These are phyloP conservation scores for Dione vanillae DNA, from an alignment of 2,888 invertebrate species.

Conservation along the genomic window DNA sequence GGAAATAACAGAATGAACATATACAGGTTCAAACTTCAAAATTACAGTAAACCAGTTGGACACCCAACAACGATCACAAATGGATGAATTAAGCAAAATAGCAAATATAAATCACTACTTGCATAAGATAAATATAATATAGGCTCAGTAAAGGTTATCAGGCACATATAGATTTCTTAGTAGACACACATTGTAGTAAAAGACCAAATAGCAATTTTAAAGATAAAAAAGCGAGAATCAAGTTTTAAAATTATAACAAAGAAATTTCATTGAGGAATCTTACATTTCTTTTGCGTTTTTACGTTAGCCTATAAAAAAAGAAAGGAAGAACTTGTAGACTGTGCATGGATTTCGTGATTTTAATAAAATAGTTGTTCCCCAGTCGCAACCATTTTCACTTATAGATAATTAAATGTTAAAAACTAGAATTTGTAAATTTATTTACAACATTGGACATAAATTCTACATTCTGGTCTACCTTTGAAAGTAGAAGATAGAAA, in stretches of 20 bases:
- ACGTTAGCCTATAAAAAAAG: not conserved
- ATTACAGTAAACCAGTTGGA: not conserved
- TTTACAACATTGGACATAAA: too few species aligned
- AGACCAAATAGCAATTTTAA: constrained; percentile 46
- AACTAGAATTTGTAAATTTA: too few species aligned
- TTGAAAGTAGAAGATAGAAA: too few species aligned
- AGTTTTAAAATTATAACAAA: constrained; percentile 44
- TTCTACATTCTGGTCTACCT: too few species aligned
- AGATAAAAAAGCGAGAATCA: constrained; percentile 41
- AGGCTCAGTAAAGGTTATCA: constrained; percentile 39
- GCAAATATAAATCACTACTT: constrained; percentile 38
- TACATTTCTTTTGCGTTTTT: constrained; percentile 49
- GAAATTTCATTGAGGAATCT: constrained; percentile 48
- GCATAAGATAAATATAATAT: constrained; percentile 33
- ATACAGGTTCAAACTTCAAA: constrained; percentile 26
- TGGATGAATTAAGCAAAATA: constrained; percentile 31
- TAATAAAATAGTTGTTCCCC: too few species aligned
- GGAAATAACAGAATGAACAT: constrained; percentile 23
- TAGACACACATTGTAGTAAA: constrained; percentile 47
- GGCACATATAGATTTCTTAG: constrained; percentile 44
- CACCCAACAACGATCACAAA: constrained; percentile 20
- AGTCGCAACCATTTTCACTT: too few species aligned
- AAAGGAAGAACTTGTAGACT: not conserved
- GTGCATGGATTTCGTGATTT: too few species aligned
- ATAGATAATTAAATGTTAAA: too few species aligned